Evolutionary conservation across 2,888 invertebrate genomes (phyloP), one percentile per base, ranked within the genome.

Genomic region (Perizoma affinitatum): DNA sequence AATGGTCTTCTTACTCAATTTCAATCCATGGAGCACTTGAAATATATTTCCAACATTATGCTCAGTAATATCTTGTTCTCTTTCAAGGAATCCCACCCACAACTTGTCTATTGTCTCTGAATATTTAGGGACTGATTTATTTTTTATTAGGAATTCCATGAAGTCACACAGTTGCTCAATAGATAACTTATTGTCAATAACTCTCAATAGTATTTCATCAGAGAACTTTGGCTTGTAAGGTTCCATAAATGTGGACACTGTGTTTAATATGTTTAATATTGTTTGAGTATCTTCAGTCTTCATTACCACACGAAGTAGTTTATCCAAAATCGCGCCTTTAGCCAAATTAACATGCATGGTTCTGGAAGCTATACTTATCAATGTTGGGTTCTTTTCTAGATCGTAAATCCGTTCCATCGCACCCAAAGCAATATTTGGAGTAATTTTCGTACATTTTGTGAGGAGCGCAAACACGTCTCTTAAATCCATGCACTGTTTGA

Each of bases 11-110:
- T 93, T 93, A 71, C 95, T 95, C 54, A 88, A 87, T 73, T 93
- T 93, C 11, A 95, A 84, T 34, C 93, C 88, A 44, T 93, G 93
- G 33, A 96, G 74, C 40, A 94, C 84, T 70, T 85, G 84, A 75
- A 94, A 95, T 9, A 96, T 82, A 36, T 90, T 75, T 1, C 93
- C 86, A 60, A 96, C 88, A 75, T 95, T 94, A 7, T 81, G 82
- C 59, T 93, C 92, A 79, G 93, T 84, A 44, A 96, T 94, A 36
- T 94, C 92, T 41, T 86, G 76, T 69, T 94, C 93, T 57, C 90
- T 92, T 62, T 93, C 93, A 22, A 93, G 82, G 70, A 96, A 92
- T 7, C 95, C 95, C 60, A 94, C 87, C 96, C 96, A 96, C 43
- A 96, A 80, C 75, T 94, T 94, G 69, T 96, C 95, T 59, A 94